Conservation (phyloP, 2,888 invertebrate species). For the Drosophila siamana region DNA sequence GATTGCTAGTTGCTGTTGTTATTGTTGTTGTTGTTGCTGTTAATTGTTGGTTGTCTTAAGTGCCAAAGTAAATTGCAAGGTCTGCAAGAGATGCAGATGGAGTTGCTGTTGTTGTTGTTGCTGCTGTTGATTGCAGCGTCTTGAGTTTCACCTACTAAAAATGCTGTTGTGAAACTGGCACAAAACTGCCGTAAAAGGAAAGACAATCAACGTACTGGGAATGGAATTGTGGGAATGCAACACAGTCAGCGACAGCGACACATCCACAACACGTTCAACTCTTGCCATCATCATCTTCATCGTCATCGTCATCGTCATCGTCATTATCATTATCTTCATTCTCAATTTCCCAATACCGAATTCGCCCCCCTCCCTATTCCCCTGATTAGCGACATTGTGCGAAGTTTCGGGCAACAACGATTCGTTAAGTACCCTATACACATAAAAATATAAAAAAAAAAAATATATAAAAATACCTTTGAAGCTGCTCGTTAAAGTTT, state of each 20-base stretch:
- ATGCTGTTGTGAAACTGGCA: conserved; percentile 49
- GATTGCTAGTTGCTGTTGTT: conserved; percentile 5
- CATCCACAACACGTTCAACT: too few species aligned
- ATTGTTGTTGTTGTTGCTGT: conserved; percentile 7
- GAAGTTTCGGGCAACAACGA: conserved; percentile 25
- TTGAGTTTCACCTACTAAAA: conserved; percentile 46
- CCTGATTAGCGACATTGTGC: conserved; percentile 52
- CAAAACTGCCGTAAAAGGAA: conserved; percentile 47
- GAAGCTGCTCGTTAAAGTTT: neutral
- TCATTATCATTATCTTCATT: conserved; percentile 22
- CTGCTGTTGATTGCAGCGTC: conserved; percentile 4
- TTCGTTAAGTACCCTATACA: conserved; percentile 36
- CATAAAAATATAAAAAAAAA: neutral
- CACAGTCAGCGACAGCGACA: conserved; percentile 42
- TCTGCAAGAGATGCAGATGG: conserved; percentile 27
- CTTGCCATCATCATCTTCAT: too few species aligned
- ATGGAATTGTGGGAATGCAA: conserved; percentile 55
- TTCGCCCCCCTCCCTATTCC: conserved; percentile 41
- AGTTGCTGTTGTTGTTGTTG: conserved; percentile 12
- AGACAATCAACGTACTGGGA: conserved; percentile 58
- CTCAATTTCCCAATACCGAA: conserved; percentile 46
- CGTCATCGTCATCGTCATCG: conserved; percentile 44
- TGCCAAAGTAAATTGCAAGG: conserved; percentile 9
- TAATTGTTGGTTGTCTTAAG: conserved; percentile 7
- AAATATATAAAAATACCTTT: neutral